phyloP scores from a whole-genome alignment of 92 coral and sea anemone species.

The Zoanthus sociatus region DNA sequence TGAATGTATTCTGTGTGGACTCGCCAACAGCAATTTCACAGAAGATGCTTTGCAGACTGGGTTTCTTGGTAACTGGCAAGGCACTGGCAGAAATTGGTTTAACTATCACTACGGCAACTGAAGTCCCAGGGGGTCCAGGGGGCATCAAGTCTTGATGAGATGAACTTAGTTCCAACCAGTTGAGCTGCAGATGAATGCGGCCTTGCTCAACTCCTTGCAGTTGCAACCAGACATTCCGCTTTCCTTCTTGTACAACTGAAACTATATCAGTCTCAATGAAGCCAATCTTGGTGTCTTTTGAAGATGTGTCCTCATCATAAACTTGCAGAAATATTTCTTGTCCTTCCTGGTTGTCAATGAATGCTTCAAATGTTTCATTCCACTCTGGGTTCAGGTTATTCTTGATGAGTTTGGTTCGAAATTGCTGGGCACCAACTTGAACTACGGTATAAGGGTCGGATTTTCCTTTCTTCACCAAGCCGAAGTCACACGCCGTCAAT shows the following conservation, averaged over 20 bases:
- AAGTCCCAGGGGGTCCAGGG: slow-evolving; percentile 61
- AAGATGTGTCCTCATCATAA: slow-evolving; percentile 90
- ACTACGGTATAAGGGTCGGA: slow-evolving; percentile 90
- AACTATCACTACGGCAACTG: slow-evolving; percentile 88
- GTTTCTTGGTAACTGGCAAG: slow-evolving; percentile 75
- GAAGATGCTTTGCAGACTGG: slow-evolving; percentile 78
- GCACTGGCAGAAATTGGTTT: slow-evolving; percentile 80
- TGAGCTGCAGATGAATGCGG: slow-evolving; percentile 72
- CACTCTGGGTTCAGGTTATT: slow-evolving; percentile 88
- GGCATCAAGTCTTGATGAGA: slow-evolving; percentile 64
- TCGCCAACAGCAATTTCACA: slow-evolving; percentile 89
- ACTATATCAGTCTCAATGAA: slow-evolving; percentile 78
- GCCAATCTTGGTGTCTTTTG: slow-evolving; percentile 89
- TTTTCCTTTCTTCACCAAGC: slow-evolving; percentile 86
- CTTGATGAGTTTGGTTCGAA: slow-evolving; percentile 77
- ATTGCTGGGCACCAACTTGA: slow-evolving; percentile 92
- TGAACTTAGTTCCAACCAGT: slow-evolving; percentile 79
- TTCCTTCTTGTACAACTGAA: slow-evolving; percentile 82
- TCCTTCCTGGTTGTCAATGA: slow-evolving; percentile 92
- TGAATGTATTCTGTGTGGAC: slow-evolving; percentile 81
- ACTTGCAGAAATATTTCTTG: slow-evolving; percentile 74
- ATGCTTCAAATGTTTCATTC: slow-evolving; percentile 95
- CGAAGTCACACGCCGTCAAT: slow-evolving; percentile 82
- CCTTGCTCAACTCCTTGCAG: slow-evolving; percentile 95
- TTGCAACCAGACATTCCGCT: slow-evolving; percentile 87